Percentiles rank a stretch among this genome's conserved stretches.
Conservation (phyloP, 2,888 invertebrate genomes). For the Odontothrips loti region DNA sequence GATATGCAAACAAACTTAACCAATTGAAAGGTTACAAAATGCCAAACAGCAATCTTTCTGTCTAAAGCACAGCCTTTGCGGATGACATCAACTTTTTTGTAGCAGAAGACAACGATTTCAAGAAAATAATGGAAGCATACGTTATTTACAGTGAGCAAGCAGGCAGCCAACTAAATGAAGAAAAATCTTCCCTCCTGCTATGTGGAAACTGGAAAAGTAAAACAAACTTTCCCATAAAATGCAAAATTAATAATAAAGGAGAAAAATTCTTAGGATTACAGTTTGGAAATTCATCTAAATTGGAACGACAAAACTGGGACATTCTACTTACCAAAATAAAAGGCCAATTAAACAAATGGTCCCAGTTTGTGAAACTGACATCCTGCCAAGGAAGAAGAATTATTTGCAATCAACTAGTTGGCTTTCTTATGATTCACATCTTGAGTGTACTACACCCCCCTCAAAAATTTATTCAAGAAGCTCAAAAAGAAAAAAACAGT, state of each 20-base stretch:
- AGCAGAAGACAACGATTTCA: not conserved
- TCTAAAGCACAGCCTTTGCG: not conserved
- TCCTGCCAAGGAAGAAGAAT: not conserved
- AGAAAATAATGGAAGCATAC: not conserved
- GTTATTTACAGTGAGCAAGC: not conserved
- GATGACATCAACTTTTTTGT: not conserved
- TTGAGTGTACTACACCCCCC: not conserved
- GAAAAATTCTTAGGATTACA: not conserved
- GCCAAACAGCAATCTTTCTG: not conserved
- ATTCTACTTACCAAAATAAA: not conserved
- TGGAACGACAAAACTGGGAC: not conserved
- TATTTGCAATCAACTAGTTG: not conserved
- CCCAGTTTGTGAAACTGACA: not conserved
- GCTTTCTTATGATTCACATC: not conserved
- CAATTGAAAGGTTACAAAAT: not conserved
- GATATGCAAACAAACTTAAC: not conserved
- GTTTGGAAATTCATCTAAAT: not conserved
- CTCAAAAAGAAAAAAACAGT: not conserved
- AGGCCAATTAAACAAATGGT: not conserved
- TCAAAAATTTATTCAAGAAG: not conserved
- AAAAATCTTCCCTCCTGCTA: not conserved
- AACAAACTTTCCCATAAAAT: not conserved
- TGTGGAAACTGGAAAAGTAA: not conserved
- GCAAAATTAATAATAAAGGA: not conserved
- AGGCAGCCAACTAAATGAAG: not conserved